phyloP scores from a whole-genome alignment of 2,888 invertebrate species.

The Pheosia tremula region DNA sequence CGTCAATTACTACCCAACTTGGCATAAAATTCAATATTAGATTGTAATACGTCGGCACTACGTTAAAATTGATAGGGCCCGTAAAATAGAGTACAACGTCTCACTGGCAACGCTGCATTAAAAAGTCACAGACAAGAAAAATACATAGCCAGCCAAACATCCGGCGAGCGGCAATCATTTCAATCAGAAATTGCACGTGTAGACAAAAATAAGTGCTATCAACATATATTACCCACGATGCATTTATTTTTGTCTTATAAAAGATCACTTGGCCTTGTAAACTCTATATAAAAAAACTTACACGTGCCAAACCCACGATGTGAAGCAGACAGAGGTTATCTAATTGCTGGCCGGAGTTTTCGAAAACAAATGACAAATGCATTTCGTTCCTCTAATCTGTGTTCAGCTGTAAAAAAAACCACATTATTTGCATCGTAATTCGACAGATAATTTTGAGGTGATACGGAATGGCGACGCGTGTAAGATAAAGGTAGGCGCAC shows the following conservation, averaged over 20 bases:
- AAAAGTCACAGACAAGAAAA: constrained; percentile 9
- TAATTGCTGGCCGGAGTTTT: constrained; percentile 41
- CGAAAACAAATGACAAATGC: constrained; percentile 68
- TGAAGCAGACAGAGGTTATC: constrained; percentile 45
- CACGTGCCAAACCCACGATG: constrained; percentile 51
- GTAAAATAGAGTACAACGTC: neutral
- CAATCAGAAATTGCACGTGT: constrained; percentile 14
- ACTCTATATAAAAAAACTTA: constrained; percentile 39
- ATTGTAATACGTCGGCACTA: neutral
- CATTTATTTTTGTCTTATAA: constrained; percentile 34
- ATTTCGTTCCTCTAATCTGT: constrained; percentile 34
- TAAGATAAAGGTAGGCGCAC: constrained; percentile 3
- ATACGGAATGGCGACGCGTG: constrained; percentile 3
- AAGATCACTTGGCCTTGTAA: constrained; percentile 26
- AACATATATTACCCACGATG: constrained; percentile 14
- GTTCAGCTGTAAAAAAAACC: constrained; percentile 19
- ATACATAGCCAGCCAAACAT: constrained; percentile 13
- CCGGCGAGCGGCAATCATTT: constrained; percentile 9
- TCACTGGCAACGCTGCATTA: constrained; percentile 1
- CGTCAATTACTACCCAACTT: neutral
- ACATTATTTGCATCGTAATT: constrained; percentile 15
- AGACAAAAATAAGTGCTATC: constrained; percentile 12
- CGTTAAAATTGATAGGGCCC: neutral
- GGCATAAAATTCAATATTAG: neutral
- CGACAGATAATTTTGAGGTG: constrained; percentile 6